These are phyloP conservation scores for Thyatira batis DNA, from an alignment of 2,888 invertebrate species.

Conservation along the genomic window DNA sequence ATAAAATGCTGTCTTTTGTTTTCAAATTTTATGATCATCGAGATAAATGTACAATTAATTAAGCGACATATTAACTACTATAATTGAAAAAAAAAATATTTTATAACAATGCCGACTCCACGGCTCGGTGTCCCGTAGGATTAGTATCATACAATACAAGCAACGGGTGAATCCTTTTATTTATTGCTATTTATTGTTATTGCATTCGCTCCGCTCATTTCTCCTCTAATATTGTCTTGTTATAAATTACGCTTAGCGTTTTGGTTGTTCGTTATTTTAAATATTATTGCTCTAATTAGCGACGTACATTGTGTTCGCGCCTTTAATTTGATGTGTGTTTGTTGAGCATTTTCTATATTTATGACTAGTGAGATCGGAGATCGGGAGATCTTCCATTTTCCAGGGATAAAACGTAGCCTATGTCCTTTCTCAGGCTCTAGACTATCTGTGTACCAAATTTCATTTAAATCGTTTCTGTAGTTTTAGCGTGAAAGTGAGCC, in stretches of 20 bases:
- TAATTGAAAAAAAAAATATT: not conserved
- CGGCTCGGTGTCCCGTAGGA: conserved; percentile 48
- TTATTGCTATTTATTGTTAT: conserved; percentile 84
- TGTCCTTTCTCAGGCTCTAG: too few species aligned
- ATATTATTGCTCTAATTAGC: conserved; percentile 74
- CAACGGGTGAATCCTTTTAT: conserved; percentile 83
- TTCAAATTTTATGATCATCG: too few species aligned
- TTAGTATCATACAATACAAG: conserved; percentile 83
- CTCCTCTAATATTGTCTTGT: conserved; percentile 79
- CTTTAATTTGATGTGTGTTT: not conserved
- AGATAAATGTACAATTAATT: not conserved
- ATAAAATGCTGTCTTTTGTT: too few species aligned
- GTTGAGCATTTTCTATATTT: too few species aligned
- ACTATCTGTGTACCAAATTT: too few species aligned
- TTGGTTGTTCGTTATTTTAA: conserved; percentile 62
- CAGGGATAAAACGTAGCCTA: too few species aligned
- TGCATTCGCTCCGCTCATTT: conserved; percentile 78
- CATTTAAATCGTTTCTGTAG: too few species aligned
- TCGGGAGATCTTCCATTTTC: too few species aligned
- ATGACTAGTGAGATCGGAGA: too few species aligned
- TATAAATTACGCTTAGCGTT: conserved; percentile 77
- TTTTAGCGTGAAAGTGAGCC: too few species aligned
- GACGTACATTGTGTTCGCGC: conserved; percentile 21
- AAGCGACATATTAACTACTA: too few species aligned
- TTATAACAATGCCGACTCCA: conserved; percentile 45